Base-by-base conservation (phyloP, 2,888 invertebrate species). In the Meteorus colon region DNA sequence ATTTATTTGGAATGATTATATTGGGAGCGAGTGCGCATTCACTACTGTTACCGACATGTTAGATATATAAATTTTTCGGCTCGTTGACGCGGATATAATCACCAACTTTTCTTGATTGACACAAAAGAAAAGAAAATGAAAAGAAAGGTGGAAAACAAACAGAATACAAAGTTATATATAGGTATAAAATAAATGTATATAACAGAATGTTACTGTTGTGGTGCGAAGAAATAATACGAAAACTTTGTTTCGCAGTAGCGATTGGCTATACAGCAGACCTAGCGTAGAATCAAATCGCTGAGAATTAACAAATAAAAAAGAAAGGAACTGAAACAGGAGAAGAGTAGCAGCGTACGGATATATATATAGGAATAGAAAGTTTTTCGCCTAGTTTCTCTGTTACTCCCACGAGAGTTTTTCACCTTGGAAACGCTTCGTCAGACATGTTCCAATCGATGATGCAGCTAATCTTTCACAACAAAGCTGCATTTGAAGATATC, bases 51-150 rank as follows among this genome's bases (percentile, higher is more conserved):
- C 66, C 67, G 79, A 79, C 79, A 63, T 68, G 77, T 76, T 45
- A 27, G 72, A 80, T 78, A 55, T 55, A 81, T 80, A 81, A 78
- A 78, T 80, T 79, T 80, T 73, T 68, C 74, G 74, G 74, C 62
- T 77, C 78, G 68, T 76, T 78, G 78, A 75, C 71, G 79, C 76
- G 80, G 74, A 78, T 71, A 75, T 77, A 79, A 81, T 79, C 79
- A 59, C 76, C 12, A 81, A 80, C 78, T 80, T 81, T 80, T 75
- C 69, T 76, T 77, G 70, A 77, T 76, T 72, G 75, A 78, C 78
- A 69, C 34, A 34, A 8, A 34, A 34, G 74, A 45, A 73, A 62
- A 79, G 76, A 67, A 73, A 76, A 63, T 8, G 1, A 24, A 24
- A 1, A 24, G 24, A 70, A 55, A 4, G 8, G 8, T 65, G 51